Evolutionary conservation across 2,113 vertebrate species (phyloP), one percentile per base, ranked within the genome.

Genomic region (Gymnorhina tibicen): DNA sequence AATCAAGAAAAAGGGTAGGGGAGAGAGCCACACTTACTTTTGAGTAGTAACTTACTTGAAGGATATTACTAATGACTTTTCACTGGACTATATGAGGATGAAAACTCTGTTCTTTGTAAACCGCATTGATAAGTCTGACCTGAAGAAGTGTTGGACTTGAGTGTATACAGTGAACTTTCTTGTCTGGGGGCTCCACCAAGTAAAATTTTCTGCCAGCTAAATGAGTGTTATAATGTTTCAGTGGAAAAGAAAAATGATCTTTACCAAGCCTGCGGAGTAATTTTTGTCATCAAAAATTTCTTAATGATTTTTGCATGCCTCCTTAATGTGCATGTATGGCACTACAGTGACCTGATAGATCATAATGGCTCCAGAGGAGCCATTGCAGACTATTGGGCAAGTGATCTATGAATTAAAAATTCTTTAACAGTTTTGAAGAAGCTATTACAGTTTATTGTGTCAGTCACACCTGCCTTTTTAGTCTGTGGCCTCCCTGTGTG

Each of bases 351-450:
- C 96, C 91, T 91, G 94, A 93, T 41, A 87, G 92, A 85, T 89
- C 74, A 26, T 97, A 97, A 97, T 91, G 93, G 97, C 66, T 97
- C 97, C 97, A 97, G 85, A 96, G 97, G 97, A 97, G 81, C 96
- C 95, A 97, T 97, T 97, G 91, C 60, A 93, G 89, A 80, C 92
- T 95, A 95, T 91, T 93, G 93, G 96, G 92, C 91, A 93, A 89
- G 96, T 93, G 94, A 97, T 96, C 94, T 95, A 96, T 97, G 96
- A 96, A 97, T 96, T 97, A 97, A 95, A 97, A 97, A 66, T 97
- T 97, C 94, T 95, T 95, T 95, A 95, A 83, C 80, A 93, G 89
- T 96, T 97, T 93, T 93, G 89, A 95, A 94, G 92, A 95, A 60
- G 87, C 94, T 63, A 64, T 94, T 97, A 95, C 0, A 5, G 85